Percentiles rank a stretch among this genome's conserved stretches.
Evolutionary conservation across 2,113 vertebrate genomes (phyloP).

Genomic region (Geococcyx californianus): DNA sequence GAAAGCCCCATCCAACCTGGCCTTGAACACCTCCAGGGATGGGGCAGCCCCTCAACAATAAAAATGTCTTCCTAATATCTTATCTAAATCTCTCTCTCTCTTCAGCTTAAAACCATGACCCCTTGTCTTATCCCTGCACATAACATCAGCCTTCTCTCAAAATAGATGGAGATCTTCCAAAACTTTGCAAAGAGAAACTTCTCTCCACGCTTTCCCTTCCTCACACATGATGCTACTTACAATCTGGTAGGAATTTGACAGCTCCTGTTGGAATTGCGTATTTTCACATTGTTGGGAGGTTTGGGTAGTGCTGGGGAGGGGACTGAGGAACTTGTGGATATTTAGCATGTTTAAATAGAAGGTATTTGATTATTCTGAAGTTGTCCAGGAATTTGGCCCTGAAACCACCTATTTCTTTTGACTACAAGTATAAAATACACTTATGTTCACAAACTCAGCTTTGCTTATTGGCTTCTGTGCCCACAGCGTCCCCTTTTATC

Average conservation of each 20-base stretch:
- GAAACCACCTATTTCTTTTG: not conserved
- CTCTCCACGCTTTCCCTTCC: accelerated
- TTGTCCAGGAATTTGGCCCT: not conserved
- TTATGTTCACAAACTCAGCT: not conserved
- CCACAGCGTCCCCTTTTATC: not conserved
- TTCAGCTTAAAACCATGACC: no score
- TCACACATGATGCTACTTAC: accelerated
- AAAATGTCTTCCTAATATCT: no score
- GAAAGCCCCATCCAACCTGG: no score
- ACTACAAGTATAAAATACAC: not conserved
- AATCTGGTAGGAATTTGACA: not conserved
- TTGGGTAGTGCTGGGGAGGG: not conserved
- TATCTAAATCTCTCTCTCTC: no score
- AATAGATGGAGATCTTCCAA: not conserved
- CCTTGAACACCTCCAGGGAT: no score
- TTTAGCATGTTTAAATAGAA: not conserved
- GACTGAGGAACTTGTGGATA: not conserved
- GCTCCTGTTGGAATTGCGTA: not conserved
- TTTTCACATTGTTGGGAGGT: not conserved
- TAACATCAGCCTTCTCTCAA: not conserved
- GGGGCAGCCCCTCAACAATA: no score
- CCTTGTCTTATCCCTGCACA: no score
- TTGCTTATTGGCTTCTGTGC: not conserved
- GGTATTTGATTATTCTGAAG: not conserved
- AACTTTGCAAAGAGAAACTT: not conserved